Base-by-base conservation (phyloP, 1,140 invertebrate species). In the Lithobius niger region DNA sequence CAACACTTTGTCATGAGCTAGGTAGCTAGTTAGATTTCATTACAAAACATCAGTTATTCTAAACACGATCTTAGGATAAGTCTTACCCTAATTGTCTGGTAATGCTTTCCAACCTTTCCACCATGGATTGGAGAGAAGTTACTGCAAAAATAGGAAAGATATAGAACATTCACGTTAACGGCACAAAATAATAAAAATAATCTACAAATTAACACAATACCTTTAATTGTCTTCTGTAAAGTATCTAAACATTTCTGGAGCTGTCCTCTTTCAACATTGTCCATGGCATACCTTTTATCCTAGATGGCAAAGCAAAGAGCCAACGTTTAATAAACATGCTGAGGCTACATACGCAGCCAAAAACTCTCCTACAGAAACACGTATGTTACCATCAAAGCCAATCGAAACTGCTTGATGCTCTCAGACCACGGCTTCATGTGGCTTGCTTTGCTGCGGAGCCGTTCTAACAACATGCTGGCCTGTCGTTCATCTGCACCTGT, bases 161-260 rank as follows among this genome's bases (percentile, higher is more conserved):
- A 10, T 19, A 48, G 6, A 10, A 48, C 18, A 10, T 24, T 13
- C 6, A 10, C 25, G 18, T 27, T 4, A 27, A 51, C 4, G 21
- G 16, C 21, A 27, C 10, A 51, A 31, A 27, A 28, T 27, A 6
- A 31, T 6, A 51, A 51, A 51, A 51, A 53, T 53, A 45, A 4
- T 3, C 31, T 53, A 10, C 19, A 25, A 57, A 28, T 16, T 47
- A 57, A 22, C 25, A 52, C 27, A 61, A 54, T 63, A 71, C 70
- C 69, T 79, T 92, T 93, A 57, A 97, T 94, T 27, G 86, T 89
- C 67, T 93, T 86, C 67, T 97, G 92, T 55, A 97, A 72, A 40
- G 84, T 86, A 67, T 97, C 91, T 45, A 97, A 72, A 69, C 88
- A 92, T 72, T 86, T 84, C 68, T 94, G 89, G 47, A 95, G 71